Evolutionary conservation across 2,797 vertebrate species (phyloP).

Genomic region (Melanotaenia boesemani): DNA sequence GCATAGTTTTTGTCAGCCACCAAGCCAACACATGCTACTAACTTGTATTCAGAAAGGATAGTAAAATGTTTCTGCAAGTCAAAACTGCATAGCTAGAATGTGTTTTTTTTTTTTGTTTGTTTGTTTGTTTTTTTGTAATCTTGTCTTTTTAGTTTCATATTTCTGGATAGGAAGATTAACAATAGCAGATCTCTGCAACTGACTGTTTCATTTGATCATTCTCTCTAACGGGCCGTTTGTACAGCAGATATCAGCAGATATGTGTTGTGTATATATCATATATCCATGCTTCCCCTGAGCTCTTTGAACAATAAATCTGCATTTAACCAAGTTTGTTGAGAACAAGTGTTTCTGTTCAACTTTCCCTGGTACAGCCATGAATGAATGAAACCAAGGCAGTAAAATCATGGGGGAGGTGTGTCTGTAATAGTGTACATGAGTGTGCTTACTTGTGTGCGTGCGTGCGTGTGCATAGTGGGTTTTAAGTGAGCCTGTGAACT

Average conservation of each 20-base stretch:
- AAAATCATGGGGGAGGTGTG: too few relatives aligned
- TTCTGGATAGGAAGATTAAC: constrained; percentile 53
- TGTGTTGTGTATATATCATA: constrained; percentile 23
- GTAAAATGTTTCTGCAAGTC: constrained; percentile 43
- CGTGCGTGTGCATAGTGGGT: too few relatives aligned
- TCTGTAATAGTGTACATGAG: too few relatives aligned
- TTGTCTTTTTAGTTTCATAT: constrained; percentile 37
- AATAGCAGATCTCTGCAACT: constrained; percentile 44
- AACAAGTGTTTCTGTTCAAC: constrained; percentile 13
- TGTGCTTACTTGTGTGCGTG: too few relatives aligned
- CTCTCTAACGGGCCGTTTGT: constrained; percentile 56
- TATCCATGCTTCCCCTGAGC: constrained; percentile 44
- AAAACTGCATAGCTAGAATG: constrained; percentile 43
- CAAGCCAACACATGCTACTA: constrained; percentile 42
- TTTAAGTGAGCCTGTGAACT: too few relatives aligned
- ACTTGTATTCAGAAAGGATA: constrained; percentile 41
- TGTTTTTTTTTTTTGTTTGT: constrained; percentile 54
- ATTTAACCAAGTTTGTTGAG: constrained; percentile 54
- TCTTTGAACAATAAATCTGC: constrained; percentile 82
- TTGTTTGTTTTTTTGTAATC: constrained; percentile 3
- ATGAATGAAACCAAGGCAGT: too few relatives aligned
- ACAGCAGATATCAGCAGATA: constrained; percentile 63
- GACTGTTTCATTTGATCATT: constrained; percentile 53
- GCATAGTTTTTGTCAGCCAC: constrained; percentile 32
- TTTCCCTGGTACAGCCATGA: background rate